Evolutionary conservation across 2,888 invertebrate genomes (phyloP), one percentile per base, ranked within the genome.

Genomic region (Tiphia femorata): DNA sequence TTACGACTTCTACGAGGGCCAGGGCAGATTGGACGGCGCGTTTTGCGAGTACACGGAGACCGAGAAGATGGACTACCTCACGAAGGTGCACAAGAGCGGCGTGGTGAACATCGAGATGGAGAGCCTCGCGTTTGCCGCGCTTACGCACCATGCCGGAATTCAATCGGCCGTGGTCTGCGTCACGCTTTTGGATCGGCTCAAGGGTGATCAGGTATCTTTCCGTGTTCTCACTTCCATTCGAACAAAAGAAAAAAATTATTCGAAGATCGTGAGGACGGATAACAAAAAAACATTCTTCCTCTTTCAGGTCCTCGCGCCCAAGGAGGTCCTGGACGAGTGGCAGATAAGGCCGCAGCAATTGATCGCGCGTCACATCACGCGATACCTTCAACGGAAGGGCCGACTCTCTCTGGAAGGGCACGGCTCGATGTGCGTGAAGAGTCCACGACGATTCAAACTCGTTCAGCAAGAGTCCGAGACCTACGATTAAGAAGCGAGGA

Each of bases 21-120:
- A 98, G 86, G 97, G 95, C 14, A 89, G 98, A 35, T 85, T 97
- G 66, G 98, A 98, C 83, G 98, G 98, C 1, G 97, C 97, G 3
- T 97, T 98, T 85, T 98, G 98, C 84, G 96, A 97, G 74, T 97
- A 95, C 85, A 90, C 89, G 1, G 93, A 94, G 79, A 84, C 87
- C n/a, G 97, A 98, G 64, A 97, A 97, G 85, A 90, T 94, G 88
- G 91, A 91, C 42, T 98, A 95, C 81, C 85, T 98, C 72, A 88
- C 89, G 68, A 87, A 89, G 66, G 80, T 96, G 60, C 89, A 91
- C 63, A 88, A 90, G 59, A 85, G 89, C 42, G 96, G 96, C 1
- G 94, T 98, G 10, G 89, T 93, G 19, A 98, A 98, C 84, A 97
- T 98, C 73, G 98, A 98, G 86, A 97, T 97, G 98, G 98, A 98